Evolutionary conservation across 2,888 invertebrate genomes (phyloP), one percentile per base, ranked within the genome.

Genomic region (Patella caerulea): DNA sequence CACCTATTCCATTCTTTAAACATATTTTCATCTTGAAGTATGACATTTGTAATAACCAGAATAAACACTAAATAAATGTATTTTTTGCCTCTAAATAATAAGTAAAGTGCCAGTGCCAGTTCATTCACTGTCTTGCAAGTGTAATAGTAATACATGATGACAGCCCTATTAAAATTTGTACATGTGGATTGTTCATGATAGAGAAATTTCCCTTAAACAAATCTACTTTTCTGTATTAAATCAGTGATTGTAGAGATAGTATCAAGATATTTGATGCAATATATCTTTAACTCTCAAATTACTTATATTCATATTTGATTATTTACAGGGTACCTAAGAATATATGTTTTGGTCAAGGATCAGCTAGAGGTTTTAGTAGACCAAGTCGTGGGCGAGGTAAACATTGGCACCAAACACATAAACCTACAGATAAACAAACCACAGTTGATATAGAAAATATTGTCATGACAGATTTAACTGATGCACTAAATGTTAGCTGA

Each of bases 291-390:
- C 45, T 45, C 45, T 45, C 9, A 45, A 45, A 9, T 7, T 45
- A 45, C 45, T 7, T 0, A 45, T 9, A 45, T 45, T 45, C 1
- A 45, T 45, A 45, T 45, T 45, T 45, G 71, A 69, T 77, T 45
- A 76, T 52, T 83, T 83, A 15, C 83, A 89, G 89, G 77, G 88
- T 89, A 2, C 89, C 89, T 1, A 78, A 84, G 14, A 82, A 81
- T 45, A 84, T 89, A 53, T 85, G 87, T 71, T 89, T 89, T 82
- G 89, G 89, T 17, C 86, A 88, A 70, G 88, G 88, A 17, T 82
- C 84, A n/a, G 78, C 83, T 14, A 83, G 85, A 45, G 85, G 85
- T 7, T 89, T 89, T 78, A 83, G 85, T 45, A 79, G 84, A 29
- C 78, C 77, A 24, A 59, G 78, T n/a, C 80, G 80, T 5, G 77